Percentiles rank a stretch among this genome's conserved stretches.
These are phyloP conservation scores for Lutjanus erythropterus DNA, from an alignment of 2,113 vertebrate genomes.

Conservation along the genomic window DNA sequence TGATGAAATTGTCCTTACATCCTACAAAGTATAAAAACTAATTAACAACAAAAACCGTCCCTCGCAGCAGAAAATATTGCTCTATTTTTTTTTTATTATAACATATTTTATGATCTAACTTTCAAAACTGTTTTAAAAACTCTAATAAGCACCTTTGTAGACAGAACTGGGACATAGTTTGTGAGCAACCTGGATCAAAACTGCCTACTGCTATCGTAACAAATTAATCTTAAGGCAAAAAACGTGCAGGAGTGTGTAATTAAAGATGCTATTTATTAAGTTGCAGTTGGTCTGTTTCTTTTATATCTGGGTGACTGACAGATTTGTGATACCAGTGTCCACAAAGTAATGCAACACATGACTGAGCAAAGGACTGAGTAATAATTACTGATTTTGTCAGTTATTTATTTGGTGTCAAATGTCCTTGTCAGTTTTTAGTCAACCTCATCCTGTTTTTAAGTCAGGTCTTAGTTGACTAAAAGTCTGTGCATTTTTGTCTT, in stretches of 20 bases:
- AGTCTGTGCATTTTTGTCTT: too few species aligned
- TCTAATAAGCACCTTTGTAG: constrained; percentile 40
- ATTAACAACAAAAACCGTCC: constrained; percentile 20
- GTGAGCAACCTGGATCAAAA: constrained; percentile 22
- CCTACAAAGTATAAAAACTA: not conserved
- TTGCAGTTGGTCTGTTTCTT: constrained; percentile 8
- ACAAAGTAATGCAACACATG: constrained; percentile 3
- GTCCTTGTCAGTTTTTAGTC: too few species aligned
- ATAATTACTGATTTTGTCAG: too few species aligned
- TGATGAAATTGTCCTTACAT: not conserved
- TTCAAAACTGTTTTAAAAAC: constrained; percentile 41
- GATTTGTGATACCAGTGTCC: constrained; percentile 22
- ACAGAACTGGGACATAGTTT: constrained; percentile 62
- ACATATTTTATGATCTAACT: constrained; percentile 29
- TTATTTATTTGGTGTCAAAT: too few species aligned
- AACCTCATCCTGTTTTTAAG: too few species aligned
- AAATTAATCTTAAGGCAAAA: constrained; percentile 43
- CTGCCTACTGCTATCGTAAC: constrained; percentile 5
- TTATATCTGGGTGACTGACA: constrained; percentile 5
- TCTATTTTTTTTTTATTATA: not conserved
- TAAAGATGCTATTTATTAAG: constrained; percentile 37
- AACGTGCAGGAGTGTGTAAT: constrained; percentile 15
- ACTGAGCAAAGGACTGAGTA: not conserved
- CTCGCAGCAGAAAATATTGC: constrained; percentile 32
- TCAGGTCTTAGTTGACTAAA: too few species aligned